These are phyloP conservation scores for Dendrolimus kikuchii DNA, from an alignment of 1,140 invertebrate genomes.

Conservation along the genomic window DNA sequence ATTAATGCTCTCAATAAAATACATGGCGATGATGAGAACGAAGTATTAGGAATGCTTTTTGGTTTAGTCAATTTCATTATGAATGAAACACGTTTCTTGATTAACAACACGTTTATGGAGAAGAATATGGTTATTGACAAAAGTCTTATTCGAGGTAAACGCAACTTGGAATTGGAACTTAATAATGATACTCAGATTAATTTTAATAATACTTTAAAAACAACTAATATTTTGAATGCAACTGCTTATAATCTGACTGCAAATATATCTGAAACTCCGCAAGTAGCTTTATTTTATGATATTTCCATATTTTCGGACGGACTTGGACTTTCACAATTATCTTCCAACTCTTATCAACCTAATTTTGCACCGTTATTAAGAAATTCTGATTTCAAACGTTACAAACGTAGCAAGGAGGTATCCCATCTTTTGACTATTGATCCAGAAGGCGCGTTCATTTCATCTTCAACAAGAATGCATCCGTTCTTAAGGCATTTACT, in stretches of 20 bases:
- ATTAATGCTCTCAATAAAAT: slow-evolving; percentile 27
- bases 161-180: slow-evolving; percentile 14
- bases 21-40: slow-evolving; percentile 36
- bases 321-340: slow-evolving; percentile 8
- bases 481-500: slow-evolving; percentile 40
- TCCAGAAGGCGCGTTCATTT: slow-evolving; percentile 41
- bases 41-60: slow-evolving; percentile 35
- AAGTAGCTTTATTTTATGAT: slow-evolving; percentile 39
- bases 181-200: too few species aligned
- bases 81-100: slow-evolving; percentile 33
- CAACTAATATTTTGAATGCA: too few species aligned
- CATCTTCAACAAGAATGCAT: slow-evolving; percentile 36
- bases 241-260: too few species aligned
- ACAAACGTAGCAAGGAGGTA: slow-evolving; percentile 11
- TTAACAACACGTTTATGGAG: slow-evolving; percentile 22
- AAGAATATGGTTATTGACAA: slow-evolving; percentile 15
- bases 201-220: too few species aligned
- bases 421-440: slow-evolving; percentile 32
- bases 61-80: slow-evolving; percentile 31
- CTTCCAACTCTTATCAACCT: slow-evolving; percentile 4
- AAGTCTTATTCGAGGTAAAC: slow-evolving; percentile 2
- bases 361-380: slow-evolving; percentile 7
- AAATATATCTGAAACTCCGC: slow-evolving; percentile 15
- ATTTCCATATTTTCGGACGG: slow-evolving; percentile 29
- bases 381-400: slow-evolving; percentile 4